Percentiles rank a stretch among this genome's conserved stretches.
These are phyloP conservation scores for Monopis laevigella DNA, from an alignment of 2,888 invertebrate species.

Conservation along the genomic window DNA sequence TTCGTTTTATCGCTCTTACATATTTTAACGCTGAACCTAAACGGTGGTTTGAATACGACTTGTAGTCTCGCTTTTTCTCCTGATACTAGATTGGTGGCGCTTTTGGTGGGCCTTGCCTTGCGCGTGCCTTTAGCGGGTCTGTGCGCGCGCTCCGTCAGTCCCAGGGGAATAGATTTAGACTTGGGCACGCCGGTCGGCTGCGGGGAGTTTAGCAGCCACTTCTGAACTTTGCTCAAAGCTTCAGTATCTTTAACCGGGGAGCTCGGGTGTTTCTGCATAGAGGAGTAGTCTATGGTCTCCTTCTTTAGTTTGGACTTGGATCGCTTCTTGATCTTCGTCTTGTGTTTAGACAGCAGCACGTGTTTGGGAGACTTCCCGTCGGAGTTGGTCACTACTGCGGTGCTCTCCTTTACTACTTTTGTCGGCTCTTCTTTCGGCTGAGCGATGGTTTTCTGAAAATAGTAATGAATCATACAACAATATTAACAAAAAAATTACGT, in stretches of 20 bases:
- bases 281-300: slow-evolving; percentile 84
- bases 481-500: too few species aligned
- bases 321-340: slow-evolving; percentile 56
- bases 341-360: slow-evolving; percentile 56
- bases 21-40: slow-evolving; percentile 85
- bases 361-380: slow-evolving; percentile 68
- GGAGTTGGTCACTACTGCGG: slow-evolving; percentile 50
- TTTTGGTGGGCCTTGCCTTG: slow-evolving; percentile 70
- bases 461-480: too few species aligned
- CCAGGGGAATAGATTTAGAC: slow-evolving; percentile 85
- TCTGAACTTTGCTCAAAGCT: slow-evolving; percentile 80
- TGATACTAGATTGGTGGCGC: slow-evolving; percentile 74
- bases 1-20: slow-evolving; percentile 75
- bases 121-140: slow-evolving; percentile 62
- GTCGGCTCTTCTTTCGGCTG: slow-evolving; percentile 43
- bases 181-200: slow-evolving; percentile 73
- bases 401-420: slow-evolving; percentile 50
- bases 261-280: slow-evolving; percentile 69
- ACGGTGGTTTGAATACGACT: slow-evolving; percentile 88
- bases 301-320: slow-evolving; percentile 71
- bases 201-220: slow-evolving; percentile 83
- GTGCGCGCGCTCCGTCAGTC: slow-evolving; percentile 66
- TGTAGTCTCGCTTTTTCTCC: slow-evolving; percentile 79
- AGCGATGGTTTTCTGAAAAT: slow-evolving; percentile 44
- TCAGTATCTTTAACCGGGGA: slow-evolving; percentile 66